Conservation (phyloP, 2,113 vertebrate species). For the Microcebus lehilahytsara region DNA sequence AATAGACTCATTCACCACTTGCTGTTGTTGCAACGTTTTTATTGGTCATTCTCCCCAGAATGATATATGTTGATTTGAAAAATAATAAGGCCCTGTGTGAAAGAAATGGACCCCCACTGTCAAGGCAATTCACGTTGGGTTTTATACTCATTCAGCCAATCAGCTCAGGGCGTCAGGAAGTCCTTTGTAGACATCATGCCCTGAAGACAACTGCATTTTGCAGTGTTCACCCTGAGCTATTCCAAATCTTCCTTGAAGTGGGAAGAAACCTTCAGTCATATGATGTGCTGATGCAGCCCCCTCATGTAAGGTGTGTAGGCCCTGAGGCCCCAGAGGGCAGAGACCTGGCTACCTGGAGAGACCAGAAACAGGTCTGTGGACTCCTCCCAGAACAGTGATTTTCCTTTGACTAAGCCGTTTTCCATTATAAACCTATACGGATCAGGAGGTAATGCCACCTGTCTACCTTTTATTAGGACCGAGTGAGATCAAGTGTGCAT, state of each 20-base stretch:
- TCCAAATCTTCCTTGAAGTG: background rate
- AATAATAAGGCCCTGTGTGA: background rate
- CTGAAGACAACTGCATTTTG: background rate
- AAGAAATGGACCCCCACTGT: background rate
- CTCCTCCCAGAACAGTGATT: background rate
- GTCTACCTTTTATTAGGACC: background rate
- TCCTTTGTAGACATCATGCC: background rate
- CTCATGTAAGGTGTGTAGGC: background rate
- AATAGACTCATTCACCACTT: background rate
- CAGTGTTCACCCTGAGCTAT: background rate
- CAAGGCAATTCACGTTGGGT: background rate
- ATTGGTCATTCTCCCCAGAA: background rate
- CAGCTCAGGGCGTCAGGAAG: background rate
- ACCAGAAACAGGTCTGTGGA: background rate
- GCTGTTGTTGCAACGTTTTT: background rate
- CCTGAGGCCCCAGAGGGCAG: background rate
- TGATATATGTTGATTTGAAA: background rate
- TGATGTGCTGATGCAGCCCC: background rate
- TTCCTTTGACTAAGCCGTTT: background rate
- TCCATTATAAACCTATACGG: background rate
- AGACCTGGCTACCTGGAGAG: background rate
- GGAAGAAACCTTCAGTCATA: background rate
- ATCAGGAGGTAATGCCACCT: background rate
- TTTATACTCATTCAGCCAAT: background rate
- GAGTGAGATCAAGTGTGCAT: background rate